Percentiles rank a stretch among this genome's conserved stretches.
These are phyloP conservation scores for Drosophila punjabiensis DNA, from an alignment of 1,140 invertebrate genomes.

Conservation along the genomic window DNA sequence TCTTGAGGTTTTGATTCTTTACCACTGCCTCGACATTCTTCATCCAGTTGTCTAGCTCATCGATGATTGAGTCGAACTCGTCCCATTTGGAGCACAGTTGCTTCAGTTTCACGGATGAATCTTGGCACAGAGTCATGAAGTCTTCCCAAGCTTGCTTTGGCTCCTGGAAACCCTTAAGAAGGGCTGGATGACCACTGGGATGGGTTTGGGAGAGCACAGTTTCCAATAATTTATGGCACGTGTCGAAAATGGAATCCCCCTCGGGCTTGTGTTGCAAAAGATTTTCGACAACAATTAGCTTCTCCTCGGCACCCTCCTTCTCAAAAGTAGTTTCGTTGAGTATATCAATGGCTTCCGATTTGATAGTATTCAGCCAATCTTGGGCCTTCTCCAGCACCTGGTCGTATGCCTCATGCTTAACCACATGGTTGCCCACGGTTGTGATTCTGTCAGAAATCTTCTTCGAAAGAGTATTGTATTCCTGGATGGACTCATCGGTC, in stretches of 20 bases:
- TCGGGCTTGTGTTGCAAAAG: slow-evolving; percentile 90
- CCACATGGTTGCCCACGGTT: slow-evolving; percentile 90
- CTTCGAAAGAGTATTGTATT: slow-evolving; percentile 89
- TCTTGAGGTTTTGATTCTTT: slow-evolving; percentile 96
- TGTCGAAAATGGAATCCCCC: slow-evolving; percentile 90
- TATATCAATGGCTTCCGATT: slow-evolving; percentile 90
- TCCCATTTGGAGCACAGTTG: slow-evolving; percentile 91
- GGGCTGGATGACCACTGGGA: slow-evolving; percentile 90
- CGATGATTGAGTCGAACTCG: slow-evolving; percentile 92
- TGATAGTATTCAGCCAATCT: slow-evolving; percentile 89
- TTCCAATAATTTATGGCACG: slow-evolving; percentile 90
- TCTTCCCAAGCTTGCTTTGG: slow-evolving; percentile 91
- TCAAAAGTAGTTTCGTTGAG: slow-evolving; percentile 91
- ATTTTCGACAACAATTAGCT: slow-evolving; percentile 91
- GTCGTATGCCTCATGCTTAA: slow-evolving; percentile 93
- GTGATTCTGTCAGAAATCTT: slow-evolving; percentile 89
- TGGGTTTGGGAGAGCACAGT: slow-evolving; percentile 92
- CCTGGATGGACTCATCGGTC: slow-evolving; percentile 89
- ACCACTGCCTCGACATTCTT: slow-evolving; percentile 93
- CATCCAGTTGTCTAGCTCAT: slow-evolving; percentile 92
- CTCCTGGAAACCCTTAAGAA: slow-evolving; percentile 91
- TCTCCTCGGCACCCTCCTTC: slow-evolving; percentile 91
- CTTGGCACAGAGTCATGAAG: slow-evolving; percentile 90
- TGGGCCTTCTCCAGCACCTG: slow-evolving; percentile 90
- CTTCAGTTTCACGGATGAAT: slow-evolving; percentile 89